Evolutionary conservation across 2,113 vertebrate genomes (phyloP), one percentile per base, ranked within the genome.

Genomic region (Pimephales promelas): DNA sequence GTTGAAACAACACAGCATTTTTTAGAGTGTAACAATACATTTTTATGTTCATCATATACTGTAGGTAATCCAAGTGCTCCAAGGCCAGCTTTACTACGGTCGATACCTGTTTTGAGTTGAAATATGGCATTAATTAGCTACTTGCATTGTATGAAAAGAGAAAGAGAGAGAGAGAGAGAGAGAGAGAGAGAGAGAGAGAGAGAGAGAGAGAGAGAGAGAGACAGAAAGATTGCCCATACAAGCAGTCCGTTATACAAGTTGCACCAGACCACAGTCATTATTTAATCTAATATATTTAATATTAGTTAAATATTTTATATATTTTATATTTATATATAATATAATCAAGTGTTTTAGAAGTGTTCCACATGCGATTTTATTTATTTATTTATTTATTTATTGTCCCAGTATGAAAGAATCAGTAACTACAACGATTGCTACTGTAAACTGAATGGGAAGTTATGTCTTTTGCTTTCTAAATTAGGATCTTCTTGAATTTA

Each of bases 81-180:
- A 52, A 74, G 45, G 72, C 8, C 72, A 52, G 45, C 71, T 31
- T 52, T 52, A 20, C 45, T 47, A 52, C 3, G 4, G 3, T 74
- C 24, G 3, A 74, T 74, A 74, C 31, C 45, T 52, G 72, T 74
- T 74, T 74, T 74, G 45, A 52, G 45, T 31, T 74, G 45, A 74
- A 74, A 74, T 24, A 74, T 74, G 71, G 71, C 72, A 74, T 74
- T 26, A 74, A 74, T 74, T 74, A 74, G 31, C 45, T 28, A 73
- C 45, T 16, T 73, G 71, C 45, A 73, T 73, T 73, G 71, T 45
- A 47, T 72, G n/a, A 72, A 47, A 26, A 14, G 13, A 68, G 64
- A 68, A 1, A 68, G 18, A 40, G 28, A 73, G 24, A 43, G 36
- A 71, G 56, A 59, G 22, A 57, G 61, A 31, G 26, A 64, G 5